Evolutionary conservation across 2,797 vertebrate genomes (phyloP).

Genomic region (Gila robusta): DNA sequence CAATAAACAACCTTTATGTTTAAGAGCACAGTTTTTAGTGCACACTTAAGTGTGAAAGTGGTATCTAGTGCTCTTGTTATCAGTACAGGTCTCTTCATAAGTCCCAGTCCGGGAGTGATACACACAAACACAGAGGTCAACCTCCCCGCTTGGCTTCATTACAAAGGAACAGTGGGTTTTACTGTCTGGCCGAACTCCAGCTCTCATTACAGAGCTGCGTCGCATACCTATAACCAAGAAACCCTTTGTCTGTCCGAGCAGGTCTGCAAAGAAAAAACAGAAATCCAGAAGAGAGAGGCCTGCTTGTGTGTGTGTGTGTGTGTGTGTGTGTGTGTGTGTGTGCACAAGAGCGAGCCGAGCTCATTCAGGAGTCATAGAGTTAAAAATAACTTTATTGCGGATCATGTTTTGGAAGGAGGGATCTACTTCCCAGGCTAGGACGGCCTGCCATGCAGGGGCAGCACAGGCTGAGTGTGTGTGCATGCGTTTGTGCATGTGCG

Average conservation of each 20-base stretch:
- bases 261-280: slow-evolving; percentile 45
- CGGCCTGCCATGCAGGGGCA: slow-evolving; percentile 73
- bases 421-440: slow-evolving; percentile 78
- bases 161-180: slow-evolving; percentile 74
- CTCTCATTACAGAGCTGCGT: slow-evolving; percentile 65
- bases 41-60: neutral
- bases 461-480: slow-evolving; percentile 66
- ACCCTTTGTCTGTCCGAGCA: slow-evolving; percentile 65
- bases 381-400: slow-evolving; percentile 85
- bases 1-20: neutral
- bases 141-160: slow-evolving; percentile 43
- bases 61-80: neutral
- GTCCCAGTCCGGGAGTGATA: slow-evolving; percentile 64
- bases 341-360: slow-evolving; percentile 60
- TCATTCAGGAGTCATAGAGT: slow-evolving; percentile 75
- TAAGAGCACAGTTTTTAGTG: neutral
- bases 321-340: slow-evolving; percentile 25
- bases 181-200: slow-evolving; percentile 68
- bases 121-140: slow-evolving; percentile 55
- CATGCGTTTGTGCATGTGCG: slow-evolving; percentile 31
- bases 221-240: slow-evolving; percentile 64
- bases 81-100: neutral
- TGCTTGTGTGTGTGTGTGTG: neutral
- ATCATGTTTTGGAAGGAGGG: slow-evolving; percentile 84
- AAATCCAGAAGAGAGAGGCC: slow-evolving; percentile 31